Conservation (phyloP, 2,797 vertebrate genomes). For the Hydrophis major region DNA sequence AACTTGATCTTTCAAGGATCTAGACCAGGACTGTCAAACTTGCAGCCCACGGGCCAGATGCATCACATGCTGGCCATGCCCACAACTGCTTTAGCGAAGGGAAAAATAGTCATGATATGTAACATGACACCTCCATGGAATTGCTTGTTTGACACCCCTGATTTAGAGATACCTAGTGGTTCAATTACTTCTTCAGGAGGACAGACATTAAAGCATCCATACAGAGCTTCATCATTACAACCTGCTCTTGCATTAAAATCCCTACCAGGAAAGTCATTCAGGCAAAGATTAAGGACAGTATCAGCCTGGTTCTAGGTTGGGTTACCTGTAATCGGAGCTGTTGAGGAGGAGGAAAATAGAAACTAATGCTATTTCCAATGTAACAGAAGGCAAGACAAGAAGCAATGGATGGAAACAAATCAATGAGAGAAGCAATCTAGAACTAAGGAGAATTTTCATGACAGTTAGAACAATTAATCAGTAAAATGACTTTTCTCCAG, state of each 20-base stretch:
- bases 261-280: not conserved
- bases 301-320: not conserved
- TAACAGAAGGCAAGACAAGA: not conserved
- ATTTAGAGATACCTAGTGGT: not conserved
- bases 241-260: not conserved
- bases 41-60: no score
- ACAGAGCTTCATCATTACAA: not conserved
- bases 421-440: not conserved
- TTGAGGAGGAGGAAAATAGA: not conserved
- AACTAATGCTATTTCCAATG: not conserved
- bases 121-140: no score
- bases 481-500: not conserved
- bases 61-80: no score
- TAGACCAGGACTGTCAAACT: not conserved
- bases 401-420: not conserved
- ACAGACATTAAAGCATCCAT: not conserved
- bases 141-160: not conserved
- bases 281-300: not conserved
- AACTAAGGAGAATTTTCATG: not conserved
- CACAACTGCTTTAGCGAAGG: no score
- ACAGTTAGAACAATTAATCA: not conserved
- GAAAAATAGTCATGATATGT: no score
- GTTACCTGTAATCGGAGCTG: not conserved
- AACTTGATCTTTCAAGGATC: not conserved
- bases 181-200: not conserved